A percentile compares a stretch with the other conserved stretches of the same genome.
Evolutionary conservation across 2,888 invertebrate genomes (phyloP).

Genomic region (Lasioglossum zephyrum): DNA sequence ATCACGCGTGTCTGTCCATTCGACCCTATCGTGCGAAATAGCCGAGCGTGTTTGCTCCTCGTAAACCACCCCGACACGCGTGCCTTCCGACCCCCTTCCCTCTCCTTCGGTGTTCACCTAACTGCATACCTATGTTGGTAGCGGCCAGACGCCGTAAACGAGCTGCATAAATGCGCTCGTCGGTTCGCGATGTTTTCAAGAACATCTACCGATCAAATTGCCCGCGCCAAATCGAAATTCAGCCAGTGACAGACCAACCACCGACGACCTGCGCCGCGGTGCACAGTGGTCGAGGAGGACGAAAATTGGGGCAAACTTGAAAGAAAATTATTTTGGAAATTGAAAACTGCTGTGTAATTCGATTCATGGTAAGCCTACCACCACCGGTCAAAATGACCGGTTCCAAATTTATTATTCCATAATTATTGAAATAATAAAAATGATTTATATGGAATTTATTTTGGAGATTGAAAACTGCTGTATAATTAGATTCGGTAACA

Average conservation of each 20-base stretch:
- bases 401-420: too few relatives aligned
- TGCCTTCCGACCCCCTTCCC: conserved; percentile 50
- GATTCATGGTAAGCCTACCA: too few relatives aligned
- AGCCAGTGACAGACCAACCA: background rate
- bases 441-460: too few relatives aligned
- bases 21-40: conserved; percentile 67
- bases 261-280: too few relatives aligned
- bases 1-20: conserved; percentile 59
- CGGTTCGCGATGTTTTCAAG: conserved; percentile 25
- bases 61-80: conserved; percentile 71
- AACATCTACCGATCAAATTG: conserved; percentile 50
- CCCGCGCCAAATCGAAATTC: conserved; percentile 23
- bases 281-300: too few relatives aligned
- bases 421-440: too few relatives aligned
- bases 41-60: conserved; percentile 73
- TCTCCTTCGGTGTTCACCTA: conserved; percentile 1
- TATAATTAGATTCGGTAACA: too few relatives aligned
- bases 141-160: conserved; percentile 41
- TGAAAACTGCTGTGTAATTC: too few relatives aligned
- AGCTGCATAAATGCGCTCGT: conserved; percentile 29
- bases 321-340: too few relatives aligned
- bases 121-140: conserved; percentile 61
- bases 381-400: too few relatives aligned
- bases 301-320: too few relatives aligned
- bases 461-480: too few relatives aligned